A percentile compares a stretch with the other conserved stretches of the same genome.
phyloP scores from a whole-genome alignment of 2,888 invertebrate genomes.

The Heliconius erato region DNA sequence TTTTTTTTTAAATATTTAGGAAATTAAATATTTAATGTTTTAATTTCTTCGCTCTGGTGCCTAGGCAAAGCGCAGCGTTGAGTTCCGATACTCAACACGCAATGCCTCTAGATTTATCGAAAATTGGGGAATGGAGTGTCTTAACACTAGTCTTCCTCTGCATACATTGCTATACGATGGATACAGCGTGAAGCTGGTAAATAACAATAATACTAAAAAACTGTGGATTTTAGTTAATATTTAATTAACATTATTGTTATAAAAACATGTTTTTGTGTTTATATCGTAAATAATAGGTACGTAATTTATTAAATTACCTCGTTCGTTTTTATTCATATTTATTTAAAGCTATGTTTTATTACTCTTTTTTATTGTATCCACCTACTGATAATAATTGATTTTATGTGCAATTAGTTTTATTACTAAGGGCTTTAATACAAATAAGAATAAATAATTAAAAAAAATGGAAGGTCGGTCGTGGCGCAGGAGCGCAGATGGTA shows the following conservation, averaged over 20 bases:
- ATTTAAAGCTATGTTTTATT: conserved; percentile 10
- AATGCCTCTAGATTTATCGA: too few relatives aligned
- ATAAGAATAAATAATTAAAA: neutral
- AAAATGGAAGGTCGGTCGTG: neutral
- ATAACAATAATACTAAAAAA: too few relatives aligned
- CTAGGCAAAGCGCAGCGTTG: too few relatives aligned
- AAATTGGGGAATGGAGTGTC: too few relatives aligned
- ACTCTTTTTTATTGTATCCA: neutral
- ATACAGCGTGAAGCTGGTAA: too few relatives aligned
- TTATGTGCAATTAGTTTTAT: neutral
- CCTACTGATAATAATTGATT: neutral
- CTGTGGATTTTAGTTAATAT: neutral
- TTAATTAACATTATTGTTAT: neutral
- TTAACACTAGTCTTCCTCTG: too few relatives aligned
- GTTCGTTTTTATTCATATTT: neutral
- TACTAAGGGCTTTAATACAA: neutral
- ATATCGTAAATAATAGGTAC: neutral
- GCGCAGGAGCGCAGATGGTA: neutral
- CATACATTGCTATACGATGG: too few relatives aligned
- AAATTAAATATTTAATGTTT: too few relatives aligned
- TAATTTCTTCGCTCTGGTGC: too few relatives aligned
- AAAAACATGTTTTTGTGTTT: neutral
- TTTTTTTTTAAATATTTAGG: too few relatives aligned
- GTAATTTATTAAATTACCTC: neutral
- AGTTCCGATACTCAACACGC: too few relatives aligned